Percentiles rank a stretch among this genome's conserved stretches.
Conservation (phyloP, 2,888 invertebrate genomes). For the Leptopilina myrica region DNA sequence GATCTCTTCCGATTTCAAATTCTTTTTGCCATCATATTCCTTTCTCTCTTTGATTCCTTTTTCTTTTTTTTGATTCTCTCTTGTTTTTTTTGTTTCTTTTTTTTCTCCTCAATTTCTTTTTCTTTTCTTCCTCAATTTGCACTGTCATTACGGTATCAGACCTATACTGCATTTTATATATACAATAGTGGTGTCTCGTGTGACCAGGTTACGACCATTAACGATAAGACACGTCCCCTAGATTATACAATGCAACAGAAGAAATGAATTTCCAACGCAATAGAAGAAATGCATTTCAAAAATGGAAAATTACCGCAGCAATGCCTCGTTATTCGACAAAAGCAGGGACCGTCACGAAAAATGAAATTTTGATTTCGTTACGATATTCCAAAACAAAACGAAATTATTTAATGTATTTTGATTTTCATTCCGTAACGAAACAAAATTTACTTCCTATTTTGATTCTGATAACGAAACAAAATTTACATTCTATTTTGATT, state of each 20-base stretch:
- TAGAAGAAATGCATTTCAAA: not conserved
- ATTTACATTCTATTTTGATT: no score
- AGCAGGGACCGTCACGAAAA: no score
- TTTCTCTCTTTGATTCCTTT: no score
- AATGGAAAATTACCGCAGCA: no score
- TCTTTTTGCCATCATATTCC: not conserved
- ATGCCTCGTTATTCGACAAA: no score
- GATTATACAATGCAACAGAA: not conserved
- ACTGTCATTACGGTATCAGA: not conserved
- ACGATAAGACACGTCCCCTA: not conserved
- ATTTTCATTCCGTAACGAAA: no score
- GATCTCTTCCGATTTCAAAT: constrained; percentile 11
- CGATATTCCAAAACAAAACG: no score
- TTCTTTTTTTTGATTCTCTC: no score
- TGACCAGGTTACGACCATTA: constrained; percentile 12
- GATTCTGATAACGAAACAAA: no score
- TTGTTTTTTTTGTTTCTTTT: not conserved
- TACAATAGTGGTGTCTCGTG: not conserved
- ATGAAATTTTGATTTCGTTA: no score
- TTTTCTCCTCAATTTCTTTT: not conserved
- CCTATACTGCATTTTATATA: not conserved
- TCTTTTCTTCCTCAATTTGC: not conserved
- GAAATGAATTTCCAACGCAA: not conserved
- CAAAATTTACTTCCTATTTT: no score
- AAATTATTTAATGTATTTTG: no score